Evolutionary conservation across 1,140 invertebrate species (phyloP).

Genomic region (Ditylenchus dipsaci): DNA sequence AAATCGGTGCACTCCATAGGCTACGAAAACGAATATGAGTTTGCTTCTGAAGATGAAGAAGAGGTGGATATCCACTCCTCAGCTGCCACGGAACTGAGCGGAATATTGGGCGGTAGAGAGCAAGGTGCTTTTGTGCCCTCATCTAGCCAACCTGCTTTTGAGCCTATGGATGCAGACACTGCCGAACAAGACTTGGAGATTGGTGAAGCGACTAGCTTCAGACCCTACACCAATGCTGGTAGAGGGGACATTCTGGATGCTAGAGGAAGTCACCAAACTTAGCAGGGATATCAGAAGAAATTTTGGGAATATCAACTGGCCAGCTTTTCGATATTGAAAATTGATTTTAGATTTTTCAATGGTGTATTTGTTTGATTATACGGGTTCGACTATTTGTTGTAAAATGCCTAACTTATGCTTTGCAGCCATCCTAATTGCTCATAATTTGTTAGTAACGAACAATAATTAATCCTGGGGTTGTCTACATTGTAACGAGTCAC

Average conservation of each 20-base stretch:
- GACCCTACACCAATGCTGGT: background rate
- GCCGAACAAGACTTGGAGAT: background rate
- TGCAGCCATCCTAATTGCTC: background rate
- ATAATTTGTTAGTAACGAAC: background rate
- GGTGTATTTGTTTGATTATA: background rate
- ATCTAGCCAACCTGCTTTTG: background rate
- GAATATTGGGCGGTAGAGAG: background rate
- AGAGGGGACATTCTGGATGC: slow-evolving; percentile 5
- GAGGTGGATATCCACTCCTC: background rate
- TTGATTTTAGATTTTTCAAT: background rate
- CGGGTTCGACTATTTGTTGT: background rate
- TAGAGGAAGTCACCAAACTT: slow-evolving; percentile 14
- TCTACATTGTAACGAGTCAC: background rate
- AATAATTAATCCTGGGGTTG: background rate
- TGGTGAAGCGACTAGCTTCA: slow-evolving; percentile 11
- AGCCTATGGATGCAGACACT: background rate
- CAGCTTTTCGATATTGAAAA: slow-evolving; percentile 12
- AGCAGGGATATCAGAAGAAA: slow-evolving; percentile 28
- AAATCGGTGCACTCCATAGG: slow-evolving; percentile 39
- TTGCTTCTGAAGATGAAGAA: slow-evolving; percentile 11
- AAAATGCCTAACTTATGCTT: background rate
- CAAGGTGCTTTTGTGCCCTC: slow-evolving; percentile 1
- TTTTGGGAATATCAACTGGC: slow-evolving; percentile 35
- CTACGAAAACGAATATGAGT: slow-evolving; percentile 41
- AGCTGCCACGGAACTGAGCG: background rate